Evolutionary conservation across 2,797 vertebrate species (phyloP), one percentile per base, ranked within the genome.

Genomic region (Todus mexicanus): DNA sequence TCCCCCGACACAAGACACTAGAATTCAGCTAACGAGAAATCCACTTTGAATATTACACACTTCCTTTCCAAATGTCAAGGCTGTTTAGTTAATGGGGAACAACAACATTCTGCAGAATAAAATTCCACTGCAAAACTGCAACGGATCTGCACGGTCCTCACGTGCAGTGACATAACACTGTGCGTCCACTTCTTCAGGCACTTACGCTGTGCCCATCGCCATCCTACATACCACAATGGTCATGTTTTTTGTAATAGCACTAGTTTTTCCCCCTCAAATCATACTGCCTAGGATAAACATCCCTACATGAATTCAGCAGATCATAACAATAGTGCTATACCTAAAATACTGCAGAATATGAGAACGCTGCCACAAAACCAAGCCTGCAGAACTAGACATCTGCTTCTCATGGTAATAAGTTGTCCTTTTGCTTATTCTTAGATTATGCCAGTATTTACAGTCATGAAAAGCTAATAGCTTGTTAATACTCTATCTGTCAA

Each of bases 41-140:
- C 89, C 92, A 95, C 92, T 95, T 94, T 65, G 77, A 94, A 51
- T 35, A 90, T 80, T 78, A 75, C 86, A 68, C 22, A 56, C 45
- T 96, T 92, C 82, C 75, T 96, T 73, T 88, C 90, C 84, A 92
- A 96, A 93, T 80, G 79, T 96, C 90, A 86, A 80, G 82, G 90
- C 68, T 95, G 90, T 87, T 96, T 91, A 92, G 89, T 93, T 89
- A 35, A 94, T 81, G 53, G 51, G 63, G 84, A 88, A 91, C 51
- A 76, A 94, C 73, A 94, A 91, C 92, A 68, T 54, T 74, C 76
- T 84, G 40, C 43, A 27, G 83, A 84, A 88, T 63, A 93, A 79
- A 93, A 92, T 53, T 47, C 87, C 66, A 74, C 61, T 8, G 53
- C 65, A 80, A 77, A 94, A 91, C 27, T 68, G 76, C 65, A 83